Evolutionary conservation across 1,140 invertebrate species (phyloP).

Genomic region (Bombus superbus): DNA sequence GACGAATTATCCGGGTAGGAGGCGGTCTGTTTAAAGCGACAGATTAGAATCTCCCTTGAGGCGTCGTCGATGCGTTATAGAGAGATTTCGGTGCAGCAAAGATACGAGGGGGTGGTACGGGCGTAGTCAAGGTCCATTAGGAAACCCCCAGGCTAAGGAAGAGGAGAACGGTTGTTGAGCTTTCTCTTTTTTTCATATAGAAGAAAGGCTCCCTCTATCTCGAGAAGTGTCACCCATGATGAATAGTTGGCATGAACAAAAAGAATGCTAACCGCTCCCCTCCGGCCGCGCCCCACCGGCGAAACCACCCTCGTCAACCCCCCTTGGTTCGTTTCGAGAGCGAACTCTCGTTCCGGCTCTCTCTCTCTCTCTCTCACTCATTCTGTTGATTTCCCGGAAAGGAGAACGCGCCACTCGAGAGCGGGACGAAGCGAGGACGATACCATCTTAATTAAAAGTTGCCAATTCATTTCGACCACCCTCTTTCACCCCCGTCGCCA

Average conservation of each 20-base stretch:
- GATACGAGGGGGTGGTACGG: constrained; percentile 4
- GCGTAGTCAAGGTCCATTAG: constrained; percentile 77
- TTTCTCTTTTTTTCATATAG: not conserved
- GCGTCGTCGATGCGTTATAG: constrained; percentile 52
- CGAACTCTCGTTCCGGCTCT: constrained; percentile 34
- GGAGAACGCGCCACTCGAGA: constrained; percentile 40
- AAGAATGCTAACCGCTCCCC: constrained; percentile 81
- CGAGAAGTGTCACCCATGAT: constrained; percentile 82
- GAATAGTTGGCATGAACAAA: constrained; percentile 83
- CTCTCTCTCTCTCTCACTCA: not conserved
- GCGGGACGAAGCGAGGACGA: constrained; percentile 69
- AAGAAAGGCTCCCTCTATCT: constrained; percentile 77
- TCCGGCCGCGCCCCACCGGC: constrained; percentile 51
- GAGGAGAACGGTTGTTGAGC: constrained; percentile 40
- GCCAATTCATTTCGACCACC: constrained; percentile 81
- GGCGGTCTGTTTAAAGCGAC: not conserved
- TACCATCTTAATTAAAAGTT: constrained; percentile 84
- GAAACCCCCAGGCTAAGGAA: constrained; percentile 74
- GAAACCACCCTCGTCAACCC: constrained; percentile 31
- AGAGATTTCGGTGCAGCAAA: constrained; percentile 39
- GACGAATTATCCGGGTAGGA: constrained; percentile 48
- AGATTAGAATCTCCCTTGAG: constrained; percentile 73
- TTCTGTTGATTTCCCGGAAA: constrained; percentile 63
- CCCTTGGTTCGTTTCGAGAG: constrained; percentile 20
- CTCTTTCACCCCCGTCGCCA: not conserved